phyloP scores from a whole-genome alignment of 2,888 invertebrate genomes.

The Gonocerus acuteangulatus region DNA sequence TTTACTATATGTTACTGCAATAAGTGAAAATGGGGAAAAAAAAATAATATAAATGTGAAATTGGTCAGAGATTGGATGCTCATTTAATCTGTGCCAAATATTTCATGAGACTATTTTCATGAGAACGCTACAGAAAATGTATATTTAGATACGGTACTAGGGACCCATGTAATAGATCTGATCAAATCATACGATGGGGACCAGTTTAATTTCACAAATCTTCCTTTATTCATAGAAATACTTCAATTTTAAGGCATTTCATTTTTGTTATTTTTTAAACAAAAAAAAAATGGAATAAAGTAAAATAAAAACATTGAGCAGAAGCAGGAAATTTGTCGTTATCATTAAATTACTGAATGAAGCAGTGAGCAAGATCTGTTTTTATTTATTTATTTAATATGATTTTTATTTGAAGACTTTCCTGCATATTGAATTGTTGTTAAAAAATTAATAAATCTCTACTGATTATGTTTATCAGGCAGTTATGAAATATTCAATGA shows the following conservation, averaged over 20 bases:
- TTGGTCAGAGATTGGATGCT: no score
- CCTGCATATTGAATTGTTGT: not conserved
- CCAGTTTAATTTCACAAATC: constrained; percentile 2
- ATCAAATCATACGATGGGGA: constrained; percentile 13
- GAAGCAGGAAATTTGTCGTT: not conserved
- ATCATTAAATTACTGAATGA: not conserved
- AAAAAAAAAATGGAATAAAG: not conserved
- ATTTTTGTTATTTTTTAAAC: not conserved
- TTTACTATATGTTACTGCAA: no score
- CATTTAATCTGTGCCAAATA: constrained; percentile 14
- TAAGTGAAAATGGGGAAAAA: no score
- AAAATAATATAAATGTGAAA: no score
- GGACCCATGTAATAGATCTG: constrained; percentile 22
- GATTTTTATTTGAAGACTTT: not conserved
- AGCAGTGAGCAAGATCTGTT: not conserved
- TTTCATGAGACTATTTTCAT: constrained; percentile 12
- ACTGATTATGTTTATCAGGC: no score
- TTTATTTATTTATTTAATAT: not conserved
- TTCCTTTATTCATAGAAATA: not conserved
- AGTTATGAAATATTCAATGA: no score
- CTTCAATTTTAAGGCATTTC: not conserved
- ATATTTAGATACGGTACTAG: constrained; percentile 9
- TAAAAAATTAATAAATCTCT: not conserved
- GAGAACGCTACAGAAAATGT: not conserved
- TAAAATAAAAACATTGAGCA: no score